Conservation (phyloP, 2,113 vertebrate genomes). For the Rousettus leschenaultii region DNA sequence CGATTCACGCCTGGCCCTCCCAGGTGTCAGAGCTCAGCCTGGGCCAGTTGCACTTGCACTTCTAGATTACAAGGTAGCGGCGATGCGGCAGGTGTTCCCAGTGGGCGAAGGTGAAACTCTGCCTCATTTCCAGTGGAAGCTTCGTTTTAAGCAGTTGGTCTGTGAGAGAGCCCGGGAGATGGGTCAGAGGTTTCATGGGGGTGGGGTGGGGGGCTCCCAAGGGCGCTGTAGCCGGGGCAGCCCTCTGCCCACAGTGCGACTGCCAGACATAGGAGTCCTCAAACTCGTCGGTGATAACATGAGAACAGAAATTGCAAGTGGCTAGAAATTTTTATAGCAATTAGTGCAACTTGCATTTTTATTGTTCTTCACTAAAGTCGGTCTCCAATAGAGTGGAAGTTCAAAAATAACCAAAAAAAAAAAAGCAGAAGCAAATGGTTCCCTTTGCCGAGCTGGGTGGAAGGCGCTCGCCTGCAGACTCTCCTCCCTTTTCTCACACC, state of each 20-base stretch:
- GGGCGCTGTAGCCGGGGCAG: not conserved
- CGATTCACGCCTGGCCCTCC: not conserved
- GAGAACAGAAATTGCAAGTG: not conserved
- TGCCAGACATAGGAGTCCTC: not conserved
- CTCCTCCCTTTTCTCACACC: not conserved
- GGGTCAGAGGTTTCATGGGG: not conserved
- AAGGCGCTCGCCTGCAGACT: rapidly evolving
- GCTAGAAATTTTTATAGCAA: not conserved
- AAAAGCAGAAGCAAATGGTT: not conserved
- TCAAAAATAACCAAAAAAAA: not conserved
- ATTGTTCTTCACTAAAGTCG: not conserved
- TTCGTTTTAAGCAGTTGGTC: not conserved
- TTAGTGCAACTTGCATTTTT: not conserved
- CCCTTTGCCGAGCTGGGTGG: not conserved
- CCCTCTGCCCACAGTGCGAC: not conserved
- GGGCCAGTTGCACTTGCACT: not conserved
- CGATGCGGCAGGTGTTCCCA: not conserved
- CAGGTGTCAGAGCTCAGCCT: not conserved
- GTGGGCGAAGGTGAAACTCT: not conserved
- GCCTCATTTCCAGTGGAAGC: not conserved
- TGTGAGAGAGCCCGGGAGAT: too few relatives aligned
- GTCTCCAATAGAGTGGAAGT: not conserved
- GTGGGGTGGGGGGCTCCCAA: not conserved
- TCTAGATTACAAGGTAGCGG: not conserved
- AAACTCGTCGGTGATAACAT: not conserved